A percentile compares a stretch with the other conserved stretches of the same genome.
Conservation (phyloP, 2,888 invertebrate genomes). For the Brachyopa scutellaris region DNA sequence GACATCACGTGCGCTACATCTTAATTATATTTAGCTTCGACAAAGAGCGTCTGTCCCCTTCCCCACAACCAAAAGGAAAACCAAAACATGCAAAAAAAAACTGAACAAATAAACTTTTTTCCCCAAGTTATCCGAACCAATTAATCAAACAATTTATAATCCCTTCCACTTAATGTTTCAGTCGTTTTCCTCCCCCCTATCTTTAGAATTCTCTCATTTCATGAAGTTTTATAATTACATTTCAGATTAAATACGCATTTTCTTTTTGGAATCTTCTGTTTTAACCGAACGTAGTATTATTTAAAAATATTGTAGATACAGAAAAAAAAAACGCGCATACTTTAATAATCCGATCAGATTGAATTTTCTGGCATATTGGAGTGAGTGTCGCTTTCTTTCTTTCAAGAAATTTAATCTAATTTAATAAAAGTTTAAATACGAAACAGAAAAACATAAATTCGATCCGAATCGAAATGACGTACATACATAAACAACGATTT, state of each 20-base stretch:
- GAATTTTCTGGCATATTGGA: not conserved
- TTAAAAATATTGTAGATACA: not conserved
- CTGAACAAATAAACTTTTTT: slow-evolving; percentile 16
- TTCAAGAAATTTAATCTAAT: not conserved
- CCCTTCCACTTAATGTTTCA: not conserved
- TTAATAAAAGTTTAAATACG: not conserved
- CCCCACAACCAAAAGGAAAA: not conserved
- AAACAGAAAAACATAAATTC: slow-evolving; percentile 1
- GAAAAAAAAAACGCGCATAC: no score
- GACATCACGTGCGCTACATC: slow-evolving; percentile 4
- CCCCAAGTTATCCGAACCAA: slow-evolving; percentile 2
- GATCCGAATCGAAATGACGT: not conserved
- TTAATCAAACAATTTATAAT: slow-evolving; percentile 46
- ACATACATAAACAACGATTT: no score
- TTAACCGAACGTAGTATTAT: not conserved
- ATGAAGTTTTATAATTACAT: slow-evolving; percentile 16
- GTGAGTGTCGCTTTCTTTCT: not conserved
- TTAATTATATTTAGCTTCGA: slow-evolving; percentile 25
- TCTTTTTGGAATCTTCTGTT: not conserved
- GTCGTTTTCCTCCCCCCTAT: no score
- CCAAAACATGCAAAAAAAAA: not conserved
- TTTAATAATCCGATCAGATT: slow-evolving; percentile 6
- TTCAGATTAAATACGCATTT: slow-evolving; percentile 18
- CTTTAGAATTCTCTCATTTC: not conserved
- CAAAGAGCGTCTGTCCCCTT: not conserved